A percentile compares a stretch with the other conserved stretches of the same genome.
These are phyloP conservation scores for Nematopogon swammerdamellus DNA, from an alignment of 2,888 invertebrate genomes.

Conservation along the genomic window DNA sequence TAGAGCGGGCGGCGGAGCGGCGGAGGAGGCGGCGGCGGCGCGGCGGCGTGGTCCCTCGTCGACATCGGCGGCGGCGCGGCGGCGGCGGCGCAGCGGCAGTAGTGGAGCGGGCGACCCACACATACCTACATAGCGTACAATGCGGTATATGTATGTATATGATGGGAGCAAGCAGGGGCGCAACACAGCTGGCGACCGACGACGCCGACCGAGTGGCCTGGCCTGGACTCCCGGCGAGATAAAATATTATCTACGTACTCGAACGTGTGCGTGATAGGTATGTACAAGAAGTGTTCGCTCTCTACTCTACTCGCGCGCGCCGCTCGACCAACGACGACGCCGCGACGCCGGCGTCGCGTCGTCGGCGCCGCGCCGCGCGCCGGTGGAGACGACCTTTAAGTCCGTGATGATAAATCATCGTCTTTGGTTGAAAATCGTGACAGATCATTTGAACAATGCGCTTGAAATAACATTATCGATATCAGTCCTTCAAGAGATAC, in stretches of 20 bases:
- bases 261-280: no score
- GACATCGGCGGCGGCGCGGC: background rate
- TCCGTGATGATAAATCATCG: background rate
- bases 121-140: no score
- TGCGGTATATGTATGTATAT: no score
- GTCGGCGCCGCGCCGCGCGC: no score
- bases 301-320: no score
- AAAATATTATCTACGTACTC: background rate
- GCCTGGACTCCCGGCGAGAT: background rate
- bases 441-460: no score
- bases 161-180: background rate
- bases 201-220: background rate
- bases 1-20: no score
- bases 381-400: background rate
- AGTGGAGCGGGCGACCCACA: no score
- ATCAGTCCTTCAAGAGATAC: no score
- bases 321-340: no score
- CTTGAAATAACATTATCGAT: no score
- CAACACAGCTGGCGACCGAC: background rate
- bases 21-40: no score
- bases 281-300: background rate
- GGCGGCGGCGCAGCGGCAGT: background rate
- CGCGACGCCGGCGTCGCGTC: background rate
- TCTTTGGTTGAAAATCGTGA: background rate
- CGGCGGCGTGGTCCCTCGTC: background rate